These are phyloP conservation scores for Pentalonia nigronervosa DNA, from an alignment of 1,140 invertebrate species.

Conservation along the genomic window DNA sequence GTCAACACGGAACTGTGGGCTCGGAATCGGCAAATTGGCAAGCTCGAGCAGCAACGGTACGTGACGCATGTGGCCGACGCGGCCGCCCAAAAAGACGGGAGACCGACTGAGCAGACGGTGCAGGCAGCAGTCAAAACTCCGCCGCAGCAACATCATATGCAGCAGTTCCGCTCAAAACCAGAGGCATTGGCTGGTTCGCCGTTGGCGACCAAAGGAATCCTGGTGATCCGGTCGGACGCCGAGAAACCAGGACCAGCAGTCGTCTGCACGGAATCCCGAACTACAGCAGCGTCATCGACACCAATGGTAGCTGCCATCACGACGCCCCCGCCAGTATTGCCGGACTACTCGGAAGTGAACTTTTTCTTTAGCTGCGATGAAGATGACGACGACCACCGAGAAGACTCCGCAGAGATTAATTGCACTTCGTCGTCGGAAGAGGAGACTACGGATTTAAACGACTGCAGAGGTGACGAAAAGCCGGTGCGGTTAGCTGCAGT, in stretches of 20 bases:
- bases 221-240: neutral
- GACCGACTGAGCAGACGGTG: neutral
- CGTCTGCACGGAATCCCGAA: neutral
- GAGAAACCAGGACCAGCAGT: neutral
- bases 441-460: neutral
- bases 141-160: neutral
- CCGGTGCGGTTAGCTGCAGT: neutral
- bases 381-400: neutral
- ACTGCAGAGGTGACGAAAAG: neutral
- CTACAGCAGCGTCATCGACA: neutral
- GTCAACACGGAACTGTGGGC: constrained; percentile 47
- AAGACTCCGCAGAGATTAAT: neutral
- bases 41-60: constrained; percentile 21
- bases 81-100: neutral
- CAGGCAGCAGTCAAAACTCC: too few species aligned
- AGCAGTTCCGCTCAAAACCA: too few species aligned
- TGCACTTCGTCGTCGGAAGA: neutral
- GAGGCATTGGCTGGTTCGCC: neutral
- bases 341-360: constrained; percentile 41
- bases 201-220: neutral
- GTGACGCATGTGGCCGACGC: neutral
- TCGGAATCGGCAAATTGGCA: constrained; percentile 13
- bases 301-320: neutral
- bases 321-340: constrained; percentile 25
- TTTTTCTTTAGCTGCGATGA: constrained; percentile 36